These are phyloP conservation scores for Gopherus flavomarginatus DNA, from an alignment of 2,113 vertebrate genomes.

Conservation along the genomic window DNA sequence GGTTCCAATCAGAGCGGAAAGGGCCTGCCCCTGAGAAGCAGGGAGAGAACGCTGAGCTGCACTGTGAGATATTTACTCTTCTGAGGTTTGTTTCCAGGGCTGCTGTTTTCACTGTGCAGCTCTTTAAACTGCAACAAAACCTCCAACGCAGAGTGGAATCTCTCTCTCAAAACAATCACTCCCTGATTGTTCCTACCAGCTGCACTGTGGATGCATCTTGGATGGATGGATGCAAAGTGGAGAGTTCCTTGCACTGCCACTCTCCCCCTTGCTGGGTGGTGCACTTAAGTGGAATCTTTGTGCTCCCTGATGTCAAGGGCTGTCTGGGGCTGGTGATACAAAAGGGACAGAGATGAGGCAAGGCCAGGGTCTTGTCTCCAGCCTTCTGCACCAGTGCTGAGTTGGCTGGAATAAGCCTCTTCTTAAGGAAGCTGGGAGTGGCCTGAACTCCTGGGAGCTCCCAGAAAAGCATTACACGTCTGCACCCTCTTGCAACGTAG, in stretches of 20 bases:
- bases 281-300: too few relatives aligned
- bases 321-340: background rate
- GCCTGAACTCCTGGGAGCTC: background rate
- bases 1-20: conserved; percentile 42
- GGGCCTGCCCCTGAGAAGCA: background rate
- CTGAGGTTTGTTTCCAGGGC: conserved; percentile 11
- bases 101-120: background rate
- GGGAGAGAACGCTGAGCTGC: background rate
- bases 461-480: background rate
- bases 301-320: background rate
- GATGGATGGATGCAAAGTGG: background rate
- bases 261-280: background rate
- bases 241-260: too few relatives aligned
- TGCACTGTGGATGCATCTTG: background rate
- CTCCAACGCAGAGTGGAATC: background rate
- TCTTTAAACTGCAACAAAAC: conserved; percentile 33
- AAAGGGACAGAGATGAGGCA: background rate
- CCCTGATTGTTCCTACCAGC: background rate
- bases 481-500: background rate
- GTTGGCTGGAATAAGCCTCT: background rate
- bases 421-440: background rate
- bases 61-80: conserved; percentile 25
- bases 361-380: background rate
- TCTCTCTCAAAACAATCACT: background rate
- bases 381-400: background rate